Evolutionary conservation across 2,888 invertebrate species (phyloP).

Genomic region (Aricia artaxerxes): DNA sequence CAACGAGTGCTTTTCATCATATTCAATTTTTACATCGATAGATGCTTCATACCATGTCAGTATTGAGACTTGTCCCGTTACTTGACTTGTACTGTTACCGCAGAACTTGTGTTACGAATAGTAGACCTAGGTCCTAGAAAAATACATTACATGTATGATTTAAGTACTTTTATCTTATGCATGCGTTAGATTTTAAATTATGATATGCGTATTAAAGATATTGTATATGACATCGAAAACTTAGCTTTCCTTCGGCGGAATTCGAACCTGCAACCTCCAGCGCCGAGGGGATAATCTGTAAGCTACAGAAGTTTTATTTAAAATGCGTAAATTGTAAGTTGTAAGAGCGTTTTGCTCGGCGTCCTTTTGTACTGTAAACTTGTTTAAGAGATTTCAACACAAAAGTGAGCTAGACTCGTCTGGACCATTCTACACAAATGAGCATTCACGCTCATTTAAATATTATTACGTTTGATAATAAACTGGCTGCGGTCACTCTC

Average conservation of each 20-base stretch:
- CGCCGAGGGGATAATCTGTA: not conserved
- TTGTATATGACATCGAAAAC: no score
- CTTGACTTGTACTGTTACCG: no score
- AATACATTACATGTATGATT: no score
- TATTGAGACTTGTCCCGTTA: no score
- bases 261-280: no score
- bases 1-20: slow-evolving; percentile 37
- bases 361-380: not conserved
- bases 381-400: not conserved
- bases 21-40: slow-evolving; percentile 18
- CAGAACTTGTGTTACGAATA: no score
- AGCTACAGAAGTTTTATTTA: not conserved
- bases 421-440: not conserved
- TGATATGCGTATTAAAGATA: no score
- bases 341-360: not conserved
- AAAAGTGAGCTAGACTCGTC: not conserved
- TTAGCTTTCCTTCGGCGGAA: no score
- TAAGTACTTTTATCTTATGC: no score
- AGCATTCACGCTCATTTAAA: not conserved
- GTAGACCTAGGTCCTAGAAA: no score
- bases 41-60: not conserved
- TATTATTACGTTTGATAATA: not conserved
- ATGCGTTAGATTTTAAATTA: no score
- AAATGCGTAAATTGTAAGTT: not conserved
- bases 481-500: not conserved